phyloP scores from a whole-genome alignment of 2,888 invertebrate genomes.

The Chloromyia formosa region DNA sequence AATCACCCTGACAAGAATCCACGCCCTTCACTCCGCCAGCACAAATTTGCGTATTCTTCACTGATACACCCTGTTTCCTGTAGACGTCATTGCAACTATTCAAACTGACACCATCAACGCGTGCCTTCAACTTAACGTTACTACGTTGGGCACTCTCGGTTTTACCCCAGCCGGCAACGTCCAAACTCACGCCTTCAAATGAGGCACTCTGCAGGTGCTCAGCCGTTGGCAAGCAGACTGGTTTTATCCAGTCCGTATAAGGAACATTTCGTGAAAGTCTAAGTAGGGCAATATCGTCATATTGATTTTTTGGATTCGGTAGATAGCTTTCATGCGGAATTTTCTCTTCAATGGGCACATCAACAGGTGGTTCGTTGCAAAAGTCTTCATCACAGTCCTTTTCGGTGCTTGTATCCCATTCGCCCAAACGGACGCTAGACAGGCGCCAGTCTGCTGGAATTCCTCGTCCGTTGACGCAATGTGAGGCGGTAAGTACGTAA shows the following conservation, averaged over 20 bases:
- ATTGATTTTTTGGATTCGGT: constrained; percentile 69
- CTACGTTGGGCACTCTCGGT: constrained; percentile 64
- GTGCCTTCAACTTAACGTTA: constrained; percentile 68
- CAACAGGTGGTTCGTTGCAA: constrained; percentile 70
- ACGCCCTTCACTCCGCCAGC: constrained; percentile 68
- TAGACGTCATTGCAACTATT: constrained; percentile 68
- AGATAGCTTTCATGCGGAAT: constrained; percentile 74
- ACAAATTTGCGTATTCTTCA: constrained; percentile 68
- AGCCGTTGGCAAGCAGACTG: constrained; percentile 69
- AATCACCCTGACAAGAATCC: constrained; percentile 71
- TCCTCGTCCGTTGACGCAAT: constrained; percentile 69
- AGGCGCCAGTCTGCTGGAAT: constrained; percentile 38
- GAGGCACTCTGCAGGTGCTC: constrained; percentile 57
- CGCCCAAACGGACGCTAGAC: constrained; percentile 46
- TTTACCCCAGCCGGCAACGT: constrained; percentile 74
- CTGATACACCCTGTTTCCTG: constrained; percentile 61
- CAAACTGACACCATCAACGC: constrained; percentile 65
- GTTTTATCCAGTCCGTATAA: constrained; percentile 69
- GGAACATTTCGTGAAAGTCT: constrained; percentile 67
- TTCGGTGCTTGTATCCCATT: constrained; percentile 55
- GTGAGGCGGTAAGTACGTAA: constrained; percentile 46
- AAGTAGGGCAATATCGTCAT: constrained; percentile 77
- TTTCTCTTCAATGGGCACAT: constrained; percentile 70
- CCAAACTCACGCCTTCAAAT: constrained; percentile 64
- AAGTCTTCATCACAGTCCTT: constrained; percentile 63